Conservation (phyloP, 2,113 vertebrate genomes). For the Enhydra lutris region DNA sequence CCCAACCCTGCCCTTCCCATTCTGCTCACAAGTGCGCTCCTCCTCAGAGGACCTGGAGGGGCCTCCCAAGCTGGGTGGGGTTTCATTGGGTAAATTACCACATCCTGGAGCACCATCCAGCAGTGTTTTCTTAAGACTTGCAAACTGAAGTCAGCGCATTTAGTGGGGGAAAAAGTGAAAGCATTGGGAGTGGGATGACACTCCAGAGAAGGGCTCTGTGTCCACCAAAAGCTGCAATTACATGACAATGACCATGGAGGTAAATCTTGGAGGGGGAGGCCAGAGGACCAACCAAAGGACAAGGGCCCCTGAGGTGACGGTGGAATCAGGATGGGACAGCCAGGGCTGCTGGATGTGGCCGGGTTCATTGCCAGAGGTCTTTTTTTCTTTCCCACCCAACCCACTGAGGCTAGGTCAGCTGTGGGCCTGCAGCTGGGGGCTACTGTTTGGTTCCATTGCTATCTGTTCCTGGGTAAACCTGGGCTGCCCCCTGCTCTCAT, state of each 20-base stretch:
- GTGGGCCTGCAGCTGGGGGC: background rate
- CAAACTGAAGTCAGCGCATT: background rate
- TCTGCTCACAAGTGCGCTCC: background rate
- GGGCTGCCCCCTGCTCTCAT: background rate
- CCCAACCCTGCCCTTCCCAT: background rate
- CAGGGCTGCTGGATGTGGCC: background rate
- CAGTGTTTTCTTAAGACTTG: constrained; percentile 6
- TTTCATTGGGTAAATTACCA: background rate
- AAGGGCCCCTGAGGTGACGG: background rate
- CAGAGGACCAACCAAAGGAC: background rate
- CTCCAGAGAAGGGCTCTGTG: background rate
- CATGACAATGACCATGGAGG: background rate
- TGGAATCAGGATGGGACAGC: background rate
- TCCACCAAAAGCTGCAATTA: background rate
- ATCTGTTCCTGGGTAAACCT: background rate
- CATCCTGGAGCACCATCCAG: background rate
- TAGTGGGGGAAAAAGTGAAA: background rate
- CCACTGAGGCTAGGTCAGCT: background rate
- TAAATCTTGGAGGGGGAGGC: background rate
- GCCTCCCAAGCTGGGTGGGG: background rate
- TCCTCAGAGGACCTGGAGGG: background rate
- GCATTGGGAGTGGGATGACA: background rate
- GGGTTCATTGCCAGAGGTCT: background rate
- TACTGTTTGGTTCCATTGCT: background rate
- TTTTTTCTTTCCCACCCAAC: background rate